phyloP scores from a whole-genome alignment of 2,113 vertebrate genomes.

The Erythrocebus patas region DNA sequence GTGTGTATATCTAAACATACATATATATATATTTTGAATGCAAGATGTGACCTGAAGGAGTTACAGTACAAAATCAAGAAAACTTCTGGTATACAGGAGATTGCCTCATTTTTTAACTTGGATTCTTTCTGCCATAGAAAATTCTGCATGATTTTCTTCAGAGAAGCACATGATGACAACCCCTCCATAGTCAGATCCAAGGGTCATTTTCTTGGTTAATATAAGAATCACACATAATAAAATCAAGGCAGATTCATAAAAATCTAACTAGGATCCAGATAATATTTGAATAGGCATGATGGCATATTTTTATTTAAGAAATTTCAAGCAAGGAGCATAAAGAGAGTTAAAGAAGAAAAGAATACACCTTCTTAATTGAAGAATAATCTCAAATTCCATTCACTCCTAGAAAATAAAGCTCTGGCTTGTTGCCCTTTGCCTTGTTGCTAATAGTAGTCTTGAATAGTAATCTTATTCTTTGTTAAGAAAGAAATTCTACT shows the following conservation, averaged over 20 bases:
- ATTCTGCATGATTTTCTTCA: not conserved
- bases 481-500: conserved; percentile 34
- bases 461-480: not conserved
- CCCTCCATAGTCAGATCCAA: not conserved
- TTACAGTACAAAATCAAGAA: not conserved
- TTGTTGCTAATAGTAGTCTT: not conserved
- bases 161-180: not conserved
- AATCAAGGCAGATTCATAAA: not conserved
- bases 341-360: not conserved
- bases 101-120: not conserved
- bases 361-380: not conserved
- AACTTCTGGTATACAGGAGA: not conserved
- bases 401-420: not conserved
- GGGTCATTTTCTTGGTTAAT: not conserved
- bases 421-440: not conserved
- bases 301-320: not conserved
- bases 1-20: too few species aligned
- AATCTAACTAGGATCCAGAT: not conserved
- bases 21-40: too few species aligned
- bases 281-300: not conserved
- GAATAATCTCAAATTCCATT: conserved; percentile 49
- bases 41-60: not conserved
- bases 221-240: not conserved
- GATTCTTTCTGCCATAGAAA: not conserved
- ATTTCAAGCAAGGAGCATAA: not conserved